Evolutionary conservation across 2,113 vertebrate genomes (phyloP).

Genomic region (Pteronura brasiliensis): DNA sequence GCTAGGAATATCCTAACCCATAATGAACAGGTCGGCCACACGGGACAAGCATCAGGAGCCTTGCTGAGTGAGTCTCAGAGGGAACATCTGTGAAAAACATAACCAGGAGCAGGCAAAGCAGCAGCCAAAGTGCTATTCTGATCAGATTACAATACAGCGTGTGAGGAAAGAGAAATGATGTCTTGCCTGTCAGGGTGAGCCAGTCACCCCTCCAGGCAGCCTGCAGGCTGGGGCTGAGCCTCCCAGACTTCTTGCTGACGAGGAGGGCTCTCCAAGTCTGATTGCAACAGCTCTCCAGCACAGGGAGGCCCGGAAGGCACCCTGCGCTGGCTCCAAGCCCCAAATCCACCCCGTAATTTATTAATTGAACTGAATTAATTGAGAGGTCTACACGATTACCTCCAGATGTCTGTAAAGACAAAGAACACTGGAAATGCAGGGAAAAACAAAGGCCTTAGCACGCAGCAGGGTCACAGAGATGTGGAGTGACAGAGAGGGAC

Average conservation of each 20-base stretch:
- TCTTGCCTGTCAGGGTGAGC: not conserved
- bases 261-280: conserved; percentile 56
- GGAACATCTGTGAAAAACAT: not conserved
- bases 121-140: not conserved
- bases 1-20: not conserved
- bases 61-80: not conserved
- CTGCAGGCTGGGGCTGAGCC: not conserved
- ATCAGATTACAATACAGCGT: not conserved
- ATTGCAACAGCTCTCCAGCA: conserved; percentile 56
- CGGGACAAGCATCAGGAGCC: not conserved
- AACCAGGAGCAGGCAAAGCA: not conserved
- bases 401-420: conserved; percentile 66
- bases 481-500: fast-evolving
- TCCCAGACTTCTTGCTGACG: not conserved
- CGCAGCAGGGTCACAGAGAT: not conserved
- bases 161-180: not conserved
- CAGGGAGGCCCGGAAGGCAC: conserved; percentile 41
- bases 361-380: conserved; percentile 76
- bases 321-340: not conserved
- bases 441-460: not conserved
- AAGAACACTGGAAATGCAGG: conserved; percentile 18
- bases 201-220: conserved; percentile 18
- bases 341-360: conserved; percentile 63
- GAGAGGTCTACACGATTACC: conserved; percentile 58
- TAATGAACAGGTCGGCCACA: not conserved